These are phyloP conservation scores for Neoniphon sammara DNA, from an alignment of 2,797 vertebrate genomes.

Conservation along the genomic window DNA sequence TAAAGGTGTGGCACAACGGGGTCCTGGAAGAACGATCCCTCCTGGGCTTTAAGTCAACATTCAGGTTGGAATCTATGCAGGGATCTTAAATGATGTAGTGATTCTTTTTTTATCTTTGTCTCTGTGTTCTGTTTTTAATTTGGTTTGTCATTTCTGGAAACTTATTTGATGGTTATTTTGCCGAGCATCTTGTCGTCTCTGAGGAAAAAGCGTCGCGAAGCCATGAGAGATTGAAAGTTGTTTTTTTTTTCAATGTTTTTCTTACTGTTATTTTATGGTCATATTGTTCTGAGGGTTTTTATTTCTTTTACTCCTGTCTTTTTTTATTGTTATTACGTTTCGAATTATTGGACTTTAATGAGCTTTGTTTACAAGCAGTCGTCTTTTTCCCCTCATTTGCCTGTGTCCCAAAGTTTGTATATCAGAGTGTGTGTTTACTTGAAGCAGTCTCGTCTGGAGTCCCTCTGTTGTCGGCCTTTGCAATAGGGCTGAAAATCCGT, in stretches of 20 bases:
- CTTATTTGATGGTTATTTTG: slow-evolving; percentile 11
- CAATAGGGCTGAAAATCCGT: slow-evolving; percentile 31
- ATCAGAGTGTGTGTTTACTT: slow-evolving; percentile 55
- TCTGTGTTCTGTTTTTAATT: slow-evolving; percentile 32
- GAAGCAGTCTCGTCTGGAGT: slow-evolving; percentile 13
- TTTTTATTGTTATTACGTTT: slow-evolving; percentile 50
- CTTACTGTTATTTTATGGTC: slow-evolving; percentile 40
- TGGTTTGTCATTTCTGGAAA: slow-evolving; percentile 44
- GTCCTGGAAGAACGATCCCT: slow-evolving; percentile 37
- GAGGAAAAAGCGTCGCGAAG: slow-evolving; percentile 57
- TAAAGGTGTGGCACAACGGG: slow-evolving; percentile 22
- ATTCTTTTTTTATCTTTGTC: slow-evolving; percentile 13
- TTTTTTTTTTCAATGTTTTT: slow-evolving; percentile 38
- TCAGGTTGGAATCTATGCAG: slow-evolving; percentile 74
- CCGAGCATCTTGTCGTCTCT: slow-evolving; percentile 1
- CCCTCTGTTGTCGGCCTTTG: slow-evolving; percentile 27
- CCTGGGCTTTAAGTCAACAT: slow-evolving; percentile 56
- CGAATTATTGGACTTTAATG: slow-evolving; percentile 33
- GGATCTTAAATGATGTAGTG: slow-evolving; percentile 52
- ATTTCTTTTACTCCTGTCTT: slow-evolving; percentile 34
- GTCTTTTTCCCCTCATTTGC: slow-evolving; percentile 22
- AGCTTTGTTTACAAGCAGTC: slow-evolving; percentile 54
- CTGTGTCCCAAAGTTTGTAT: slow-evolving; percentile 51
- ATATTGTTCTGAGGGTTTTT: slow-evolving; percentile 27
- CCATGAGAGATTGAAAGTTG: slow-evolving; percentile 67